phyloP scores from a whole-genome alignment of 2,797 vertebrate species.

The Mico argentatus region DNA sequence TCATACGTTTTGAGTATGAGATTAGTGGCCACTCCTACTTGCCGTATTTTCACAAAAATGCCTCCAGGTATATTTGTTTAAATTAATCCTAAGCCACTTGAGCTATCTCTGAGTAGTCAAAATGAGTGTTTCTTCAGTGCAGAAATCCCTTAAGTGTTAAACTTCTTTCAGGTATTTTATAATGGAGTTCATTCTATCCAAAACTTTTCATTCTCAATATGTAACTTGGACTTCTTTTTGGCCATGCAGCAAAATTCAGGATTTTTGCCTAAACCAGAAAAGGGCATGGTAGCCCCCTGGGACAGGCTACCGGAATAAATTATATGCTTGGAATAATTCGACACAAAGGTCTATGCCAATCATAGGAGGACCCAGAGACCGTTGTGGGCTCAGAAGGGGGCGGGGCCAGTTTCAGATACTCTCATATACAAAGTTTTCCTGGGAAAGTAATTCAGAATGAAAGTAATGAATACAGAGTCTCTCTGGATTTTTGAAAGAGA shows the following conservation, averaged over 20 bases:
- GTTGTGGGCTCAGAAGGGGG: background rate
- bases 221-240: background rate
- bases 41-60: background rate
- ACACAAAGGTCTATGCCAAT: background rate
- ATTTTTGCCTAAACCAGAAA: background rate
- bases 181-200: background rate
- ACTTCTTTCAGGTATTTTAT: background rate
- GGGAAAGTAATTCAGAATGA: background rate
- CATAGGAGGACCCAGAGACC: background rate
- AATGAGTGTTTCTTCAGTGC: background rate
- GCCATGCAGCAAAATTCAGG: background rate
- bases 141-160: background rate
- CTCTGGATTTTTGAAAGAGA: background rate
- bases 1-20: background rate
- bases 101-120: background rate
- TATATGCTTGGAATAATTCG: background rate
- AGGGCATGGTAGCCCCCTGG: background rate
- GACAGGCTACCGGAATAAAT: slow-evolving; percentile 6
- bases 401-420: background rate
- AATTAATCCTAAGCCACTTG: background rate
- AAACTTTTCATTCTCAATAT: background rate
- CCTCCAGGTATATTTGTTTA: background rate
- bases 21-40: background rate
- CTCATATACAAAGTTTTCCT: background rate
- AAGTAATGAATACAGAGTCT: background rate